Conservation (phyloP, 2,113 vertebrate species). For the Balaeniceps rex region DNA sequence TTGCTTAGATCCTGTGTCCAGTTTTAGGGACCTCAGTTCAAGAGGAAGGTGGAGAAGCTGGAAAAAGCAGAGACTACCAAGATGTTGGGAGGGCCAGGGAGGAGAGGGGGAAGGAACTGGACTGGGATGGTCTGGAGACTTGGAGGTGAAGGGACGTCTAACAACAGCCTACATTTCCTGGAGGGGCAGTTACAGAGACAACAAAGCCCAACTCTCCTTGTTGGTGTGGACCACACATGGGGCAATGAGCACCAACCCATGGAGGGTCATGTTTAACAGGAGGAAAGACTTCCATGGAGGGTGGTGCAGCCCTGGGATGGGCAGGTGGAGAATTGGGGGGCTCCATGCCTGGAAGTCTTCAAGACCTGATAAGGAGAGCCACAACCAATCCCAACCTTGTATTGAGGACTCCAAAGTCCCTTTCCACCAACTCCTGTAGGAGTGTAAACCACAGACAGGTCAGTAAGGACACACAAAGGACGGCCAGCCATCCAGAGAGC, state of each 20-base stretch:
- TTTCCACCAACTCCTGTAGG: not conserved
- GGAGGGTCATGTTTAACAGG: not conserved
- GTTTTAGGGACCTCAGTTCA: not conserved
- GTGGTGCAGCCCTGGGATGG: not conserved
- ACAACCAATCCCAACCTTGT: not conserved
- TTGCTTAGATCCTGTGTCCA: not conserved
- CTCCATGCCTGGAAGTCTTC: not conserved
- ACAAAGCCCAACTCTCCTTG: not conserved
- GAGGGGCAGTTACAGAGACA: not conserved
- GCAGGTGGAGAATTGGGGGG: not conserved
- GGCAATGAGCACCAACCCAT: fast-evolving
- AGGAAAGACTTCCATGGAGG: not conserved
- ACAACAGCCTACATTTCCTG: not conserved
- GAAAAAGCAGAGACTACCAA: not conserved
- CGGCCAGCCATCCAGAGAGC: not conserved
- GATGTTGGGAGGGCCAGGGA: not conserved
- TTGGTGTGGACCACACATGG: not conserved
- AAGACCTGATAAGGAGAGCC: not conserved
- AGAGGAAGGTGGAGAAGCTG: not conserved
- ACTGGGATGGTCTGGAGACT: not conserved
- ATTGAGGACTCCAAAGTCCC: not conserved
- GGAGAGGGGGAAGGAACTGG: not conserved
- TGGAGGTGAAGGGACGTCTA: not conserved
- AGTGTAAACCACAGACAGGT: not conserved
- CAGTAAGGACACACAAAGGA: not conserved